Evolutionary conservation across 2,113 vertebrate species (phyloP), one percentile per base, ranked within the genome.

Genomic region (Zapornia atra): DNA sequence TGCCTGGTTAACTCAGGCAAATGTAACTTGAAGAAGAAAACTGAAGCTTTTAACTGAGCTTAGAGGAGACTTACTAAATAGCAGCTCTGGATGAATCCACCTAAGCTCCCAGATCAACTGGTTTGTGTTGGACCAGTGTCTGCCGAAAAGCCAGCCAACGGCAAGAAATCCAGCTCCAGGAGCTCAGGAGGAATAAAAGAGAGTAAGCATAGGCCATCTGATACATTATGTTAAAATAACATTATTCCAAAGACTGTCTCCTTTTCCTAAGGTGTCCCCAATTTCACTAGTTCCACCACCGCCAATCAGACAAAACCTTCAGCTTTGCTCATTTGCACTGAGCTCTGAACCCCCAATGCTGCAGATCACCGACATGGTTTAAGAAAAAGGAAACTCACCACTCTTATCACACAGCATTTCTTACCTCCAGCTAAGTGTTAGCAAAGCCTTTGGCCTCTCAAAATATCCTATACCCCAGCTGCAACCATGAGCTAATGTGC

Each of bases 21-120:
- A 78, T 24, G 9, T 24, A 86, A 88, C 76, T 66, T 71, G 40
- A 31, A 86, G 80, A 86, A 93, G 42, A 93, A 96, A 88, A 72
- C 4, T 18, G 3, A 91, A 94, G 65, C 79, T 96, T 91, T 87
- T 82, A 64, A 89, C 57, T 60, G 24, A 70, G 46, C 42, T 80
- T 54, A 70, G 31, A 82, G 46, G 10, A 83, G 40, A 86, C 14
- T 81, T 81, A 59, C 3, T 68, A 46, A 81, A 70, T 29, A 38
- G 51, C 34, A 80, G 53, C 31, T 53, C 24, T 70, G 59, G 59
- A 83, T 57, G 38, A 89, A 79, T 78, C 51, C 46, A 77, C 33
- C 34, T 42, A 91, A 87, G 80, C 61, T 91, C 38, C 26, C 9
- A 2, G 60, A 91, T 84, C 73, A 71, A 53, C 51, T 76, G 53